Evolutionary conservation across 2,888 invertebrate species (phyloP).

Genomic region (Ophioninae sp.): DNA sequence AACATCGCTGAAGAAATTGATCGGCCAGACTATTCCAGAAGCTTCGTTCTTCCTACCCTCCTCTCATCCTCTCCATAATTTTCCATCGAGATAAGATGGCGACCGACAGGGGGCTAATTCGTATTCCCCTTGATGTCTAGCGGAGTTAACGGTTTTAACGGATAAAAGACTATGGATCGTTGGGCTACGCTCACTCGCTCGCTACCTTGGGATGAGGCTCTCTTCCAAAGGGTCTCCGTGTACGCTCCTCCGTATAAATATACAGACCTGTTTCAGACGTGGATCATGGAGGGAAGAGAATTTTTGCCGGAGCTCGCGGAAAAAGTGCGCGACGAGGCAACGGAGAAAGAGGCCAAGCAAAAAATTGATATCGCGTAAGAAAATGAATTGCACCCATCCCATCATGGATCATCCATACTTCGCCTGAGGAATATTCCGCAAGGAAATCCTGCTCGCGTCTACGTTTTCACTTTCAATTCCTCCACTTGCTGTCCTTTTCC

Average conservation of each 20-base stretch:
- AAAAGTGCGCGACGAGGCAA: constrained; percentile 60
- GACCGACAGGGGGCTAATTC: constrained; percentile 74
- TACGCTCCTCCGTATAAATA: constrained; percentile 55
- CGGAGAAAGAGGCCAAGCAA: constrained; percentile 78
- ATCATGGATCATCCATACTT: constrained; percentile 50
- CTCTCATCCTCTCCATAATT: constrained; percentile 29
- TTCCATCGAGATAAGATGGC: constrained; percentile 69
- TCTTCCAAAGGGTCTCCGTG: constrained; percentile 55
- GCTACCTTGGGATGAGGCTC: constrained; percentile 47
- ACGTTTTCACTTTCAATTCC: constrained; percentile 79
- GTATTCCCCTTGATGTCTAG: constrained; percentile 80
- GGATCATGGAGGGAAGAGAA: constrained; percentile 56
- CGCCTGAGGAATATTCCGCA: constrained; percentile 78
- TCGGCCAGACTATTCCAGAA: not conserved
- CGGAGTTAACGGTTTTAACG: constrained; percentile 80
- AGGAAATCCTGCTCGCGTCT: constrained; percentile 79
- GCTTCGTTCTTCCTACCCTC: constrained; percentile 28
- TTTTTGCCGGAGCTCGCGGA: constrained; percentile 55
- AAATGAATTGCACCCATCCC: constrained; percentile 80
- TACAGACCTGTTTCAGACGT: constrained; percentile 62
- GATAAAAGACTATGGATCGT: constrained; percentile 80
- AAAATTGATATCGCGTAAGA: constrained; percentile 81
- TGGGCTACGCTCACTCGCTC: constrained; percentile 62
- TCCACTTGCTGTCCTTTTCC: constrained; percentile 49
- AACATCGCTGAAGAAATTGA: not conserved